phyloP scores from a whole-genome alignment of 2,797 vertebrate species.

The Fistularia tabacaria region DNA sequence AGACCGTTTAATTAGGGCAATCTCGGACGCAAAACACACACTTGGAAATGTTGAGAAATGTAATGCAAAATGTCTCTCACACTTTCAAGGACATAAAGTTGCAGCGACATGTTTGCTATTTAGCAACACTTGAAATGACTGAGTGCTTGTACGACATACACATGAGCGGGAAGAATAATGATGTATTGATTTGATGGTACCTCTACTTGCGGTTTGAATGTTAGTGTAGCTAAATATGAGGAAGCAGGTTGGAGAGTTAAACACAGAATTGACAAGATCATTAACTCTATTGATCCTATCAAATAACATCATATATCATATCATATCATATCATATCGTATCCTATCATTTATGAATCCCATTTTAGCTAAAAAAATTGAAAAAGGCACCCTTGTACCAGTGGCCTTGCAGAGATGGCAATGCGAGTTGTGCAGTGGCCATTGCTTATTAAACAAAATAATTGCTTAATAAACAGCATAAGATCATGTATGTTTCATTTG shows the following conservation, averaged over 20 bases:
- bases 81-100: conserved; percentile 12
- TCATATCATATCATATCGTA: too few species aligned
- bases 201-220: not conserved
- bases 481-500: too few species aligned
- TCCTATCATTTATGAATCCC: too few species aligned
- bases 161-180: not conserved
- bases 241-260: not conserved
- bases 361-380: too few species aligned
- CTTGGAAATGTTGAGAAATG: conserved; percentile 22
- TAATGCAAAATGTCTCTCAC: conserved; percentile 27
- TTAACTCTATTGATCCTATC: too few species aligned
- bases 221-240: not conserved
- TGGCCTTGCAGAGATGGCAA: too few species aligned
- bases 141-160: conserved; percentile 11
- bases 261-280: too few species aligned
- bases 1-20: conserved; percentile 32
- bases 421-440: too few species aligned
- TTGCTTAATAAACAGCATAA: too few species aligned
- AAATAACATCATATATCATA: too few species aligned
- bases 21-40: conserved; percentile 19
- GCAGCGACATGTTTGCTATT: conserved; percentile 12
- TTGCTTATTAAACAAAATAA: too few species aligned
- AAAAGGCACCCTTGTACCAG: too few species aligned
- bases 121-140: conserved; percentile 5
- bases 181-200: not conserved